phyloP scores from a whole-genome alignment of 2,797 vertebrate genomes.

The Sebastes diploproa region DNA sequence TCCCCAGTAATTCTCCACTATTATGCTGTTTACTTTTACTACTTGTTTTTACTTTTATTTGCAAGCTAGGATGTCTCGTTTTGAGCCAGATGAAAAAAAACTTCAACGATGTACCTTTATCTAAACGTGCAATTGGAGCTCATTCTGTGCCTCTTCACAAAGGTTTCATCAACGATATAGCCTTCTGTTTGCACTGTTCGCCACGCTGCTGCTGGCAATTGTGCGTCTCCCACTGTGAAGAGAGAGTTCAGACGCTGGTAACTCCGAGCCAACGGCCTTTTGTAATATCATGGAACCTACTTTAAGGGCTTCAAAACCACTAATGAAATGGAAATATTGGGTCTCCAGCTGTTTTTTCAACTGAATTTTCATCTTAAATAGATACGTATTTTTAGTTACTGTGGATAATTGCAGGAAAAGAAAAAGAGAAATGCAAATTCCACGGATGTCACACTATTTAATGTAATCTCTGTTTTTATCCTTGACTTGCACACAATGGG shows the following conservation, averaged over 20 bases:
- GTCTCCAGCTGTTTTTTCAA: slow-evolving; percentile 1
- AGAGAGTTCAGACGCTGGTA: slow-evolving; percentile 50
- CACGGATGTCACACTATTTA: slow-evolving; percentile 7
- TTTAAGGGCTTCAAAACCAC: slow-evolving; percentile 18
- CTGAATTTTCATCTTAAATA: neutral
- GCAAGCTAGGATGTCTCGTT: neutral
- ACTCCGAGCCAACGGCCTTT: slow-evolving; percentile 23
- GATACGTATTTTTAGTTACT: neutral
- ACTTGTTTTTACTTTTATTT: neutral
- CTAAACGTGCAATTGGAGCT: slow-evolving; percentile 16
- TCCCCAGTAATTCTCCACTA: neutral
- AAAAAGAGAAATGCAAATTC: slow-evolving; percentile 6
- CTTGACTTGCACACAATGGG: slow-evolving; percentile 27
- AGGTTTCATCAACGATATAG: slow-evolving; percentile 26
- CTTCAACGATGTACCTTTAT: neutral
- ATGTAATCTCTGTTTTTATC: slow-evolving; percentile 28
- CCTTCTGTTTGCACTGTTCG: slow-evolving; percentile 45
- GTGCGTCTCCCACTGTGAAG: slow-evolving; percentile 39
- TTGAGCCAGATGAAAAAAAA: slow-evolving; percentile 7
- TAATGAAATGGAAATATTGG: neutral
- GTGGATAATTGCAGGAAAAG: neutral
- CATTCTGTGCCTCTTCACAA: slow-evolving; percentile 11
- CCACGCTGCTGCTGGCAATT: slow-evolving; percentile 38
- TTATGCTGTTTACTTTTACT: neutral
- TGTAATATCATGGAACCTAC: neutral